Evolutionary conservation across 2,113 vertebrate genomes (phyloP).

Genomic region (Tragelaphus scriptus): DNA sequence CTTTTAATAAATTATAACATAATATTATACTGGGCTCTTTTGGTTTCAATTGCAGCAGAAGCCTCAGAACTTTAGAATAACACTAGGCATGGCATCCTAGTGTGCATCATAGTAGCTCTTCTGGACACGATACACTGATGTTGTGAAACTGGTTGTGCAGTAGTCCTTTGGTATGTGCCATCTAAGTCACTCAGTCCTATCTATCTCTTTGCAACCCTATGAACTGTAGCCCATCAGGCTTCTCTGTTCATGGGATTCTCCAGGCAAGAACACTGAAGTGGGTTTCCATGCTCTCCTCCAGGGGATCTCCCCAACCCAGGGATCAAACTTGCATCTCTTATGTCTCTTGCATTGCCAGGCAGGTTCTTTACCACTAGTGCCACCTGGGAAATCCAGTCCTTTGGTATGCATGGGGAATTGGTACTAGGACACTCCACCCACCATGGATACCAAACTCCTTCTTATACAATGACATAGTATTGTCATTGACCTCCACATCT

Average conservation of each 20-base stretch:
- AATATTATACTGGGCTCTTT: not conserved
- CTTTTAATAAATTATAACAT: not conserved
- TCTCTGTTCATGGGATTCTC: not conserved
- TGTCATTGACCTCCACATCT: not conserved
- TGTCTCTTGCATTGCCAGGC: not conserved
- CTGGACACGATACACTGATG: not conserved
- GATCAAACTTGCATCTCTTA: not conserved
- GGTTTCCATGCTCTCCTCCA: not conserved
- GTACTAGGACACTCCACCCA: not conserved
- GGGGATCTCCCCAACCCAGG: accelerated
- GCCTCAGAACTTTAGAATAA: not conserved
- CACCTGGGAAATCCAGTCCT: not conserved
- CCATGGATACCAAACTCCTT: not conserved
- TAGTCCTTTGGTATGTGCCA: not conserved
- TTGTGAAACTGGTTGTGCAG: not conserved
- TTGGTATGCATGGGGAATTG: not conserved
- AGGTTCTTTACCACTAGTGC: not conserved
- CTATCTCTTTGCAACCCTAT: not conserved
- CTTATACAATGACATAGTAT: not conserved
- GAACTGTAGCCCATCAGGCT: not conserved
- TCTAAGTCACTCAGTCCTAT: accelerated
- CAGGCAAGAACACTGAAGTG: not conserved
- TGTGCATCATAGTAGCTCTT: not conserved
- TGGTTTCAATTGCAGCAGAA: not conserved
- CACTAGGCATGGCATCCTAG: not conserved